These are phyloP conservation scores for Burhinus oedicnemus DNA, from an alignment of 2,113 vertebrate genomes.

Conservation along the genomic window DNA sequence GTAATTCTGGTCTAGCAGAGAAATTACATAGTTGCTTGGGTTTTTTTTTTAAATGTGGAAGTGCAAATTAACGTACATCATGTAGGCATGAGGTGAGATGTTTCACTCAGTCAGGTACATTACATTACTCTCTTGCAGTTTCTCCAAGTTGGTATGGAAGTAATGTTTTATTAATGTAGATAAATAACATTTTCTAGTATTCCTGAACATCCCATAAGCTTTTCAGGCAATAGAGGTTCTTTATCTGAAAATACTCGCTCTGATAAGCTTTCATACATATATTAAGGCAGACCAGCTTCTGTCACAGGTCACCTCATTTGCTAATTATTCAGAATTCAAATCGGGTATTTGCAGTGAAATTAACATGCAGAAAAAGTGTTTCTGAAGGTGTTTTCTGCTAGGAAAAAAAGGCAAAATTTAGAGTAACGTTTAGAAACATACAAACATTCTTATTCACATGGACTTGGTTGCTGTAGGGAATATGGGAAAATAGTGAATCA, in stretches of 20 bases:
- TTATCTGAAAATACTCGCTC: conserved; percentile 46
- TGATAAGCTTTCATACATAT: conserved; percentile 37
- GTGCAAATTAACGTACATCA: not conserved
- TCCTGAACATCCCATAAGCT: conserved; percentile 37
- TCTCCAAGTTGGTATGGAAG: not conserved
- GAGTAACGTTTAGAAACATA: not conserved
- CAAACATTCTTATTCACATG: not conserved
- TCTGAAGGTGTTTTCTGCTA: conserved; percentile 48
- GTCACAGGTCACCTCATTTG: conserved; percentile 53
- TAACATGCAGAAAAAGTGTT: conserved; percentile 34
- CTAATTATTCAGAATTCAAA: conserved; percentile 67
- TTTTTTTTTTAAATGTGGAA: not conserved
- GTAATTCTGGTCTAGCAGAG: not conserved
- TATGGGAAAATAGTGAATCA: not conserved
- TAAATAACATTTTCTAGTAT: not conserved
- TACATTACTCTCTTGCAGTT: not conserved
- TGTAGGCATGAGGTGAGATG: not conserved
- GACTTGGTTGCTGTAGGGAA: not conserved
- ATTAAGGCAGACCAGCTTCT: conserved; percentile 59
- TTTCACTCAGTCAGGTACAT: not conserved
- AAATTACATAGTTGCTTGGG: not conserved
- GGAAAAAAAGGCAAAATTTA: not conserved
- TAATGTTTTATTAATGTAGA: not conserved
- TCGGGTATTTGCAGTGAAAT: conserved; percentile 67
- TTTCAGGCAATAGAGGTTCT: conserved; percentile 50